These are phyloP conservation scores for Mongoloraphidia duomilia DNA, from an alignment of 2,888 invertebrate species.

Conservation along the genomic window DNA sequence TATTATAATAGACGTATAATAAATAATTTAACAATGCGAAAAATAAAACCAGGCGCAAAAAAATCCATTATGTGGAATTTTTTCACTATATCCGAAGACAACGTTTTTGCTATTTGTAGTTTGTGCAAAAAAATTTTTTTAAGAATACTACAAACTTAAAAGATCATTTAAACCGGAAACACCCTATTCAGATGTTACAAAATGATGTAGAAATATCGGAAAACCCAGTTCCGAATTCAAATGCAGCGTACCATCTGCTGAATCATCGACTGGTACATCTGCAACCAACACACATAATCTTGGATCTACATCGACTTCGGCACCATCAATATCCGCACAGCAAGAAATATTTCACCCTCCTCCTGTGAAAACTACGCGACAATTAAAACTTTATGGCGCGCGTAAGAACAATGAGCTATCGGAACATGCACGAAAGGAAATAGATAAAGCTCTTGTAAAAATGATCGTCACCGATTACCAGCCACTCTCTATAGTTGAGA, in stretches of 20 bases:
- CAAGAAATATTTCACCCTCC: no score
- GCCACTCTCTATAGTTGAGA: constrained; percentile 17
- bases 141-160: constrained; percentile 10
- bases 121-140: constrained; percentile 10
- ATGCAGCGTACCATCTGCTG: no score
- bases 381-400: constrained; percentile 5
- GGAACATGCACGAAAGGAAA: background rate
- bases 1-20: no score
- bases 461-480: constrained; percentile 16
- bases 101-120: constrained; percentile 2
- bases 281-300: no score
- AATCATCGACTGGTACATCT: no score
- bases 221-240: background rate
- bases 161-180: constrained; percentile 5
- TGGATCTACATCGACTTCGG: no score
- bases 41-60: no score
- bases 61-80: background rate
- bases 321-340: no score
- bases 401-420: no score
- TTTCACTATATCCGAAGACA: no score
- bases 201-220: background rate
- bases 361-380: background rate
- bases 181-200: constrained; percentile 2
- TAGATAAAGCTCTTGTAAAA: constrained; percentile 12
- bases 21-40: no score